phyloP scores from a whole-genome alignment of 2,797 vertebrate genomes.

The Pelodytes ibericus region DNA sequence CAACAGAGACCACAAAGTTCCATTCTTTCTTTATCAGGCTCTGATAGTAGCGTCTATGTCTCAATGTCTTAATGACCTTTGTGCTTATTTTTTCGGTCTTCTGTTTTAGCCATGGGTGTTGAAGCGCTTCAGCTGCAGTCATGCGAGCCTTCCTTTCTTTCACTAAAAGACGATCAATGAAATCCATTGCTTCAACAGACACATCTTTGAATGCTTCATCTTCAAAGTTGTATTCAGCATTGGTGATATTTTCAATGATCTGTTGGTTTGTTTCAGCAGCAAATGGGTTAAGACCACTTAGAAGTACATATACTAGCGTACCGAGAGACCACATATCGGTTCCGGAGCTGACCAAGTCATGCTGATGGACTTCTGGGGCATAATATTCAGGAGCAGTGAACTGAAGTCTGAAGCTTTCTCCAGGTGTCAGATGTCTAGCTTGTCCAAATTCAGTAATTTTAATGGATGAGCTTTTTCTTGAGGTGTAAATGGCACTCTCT shows the following conservation, averaged over 20 bases:
- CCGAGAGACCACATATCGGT: slow-evolving; percentile 99
- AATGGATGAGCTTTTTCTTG: slow-evolving; percentile 85
- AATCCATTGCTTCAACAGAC: slow-evolving; percentile 91
- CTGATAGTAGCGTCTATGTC: slow-evolving; percentile 96
- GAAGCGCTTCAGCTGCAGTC: slow-evolving; percentile 89
- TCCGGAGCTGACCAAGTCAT: slow-evolving; percentile 90
- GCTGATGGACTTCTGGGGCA: slow-evolving; percentile 95
- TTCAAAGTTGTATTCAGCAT: slow-evolving; percentile 92
- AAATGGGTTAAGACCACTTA: slow-evolving; percentile 96
- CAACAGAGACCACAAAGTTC: slow-evolving; percentile 90
- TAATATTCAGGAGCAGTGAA: slow-evolving; percentile 92
- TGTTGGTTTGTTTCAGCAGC: slow-evolving; percentile 97
- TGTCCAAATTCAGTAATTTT: slow-evolving; percentile 98
- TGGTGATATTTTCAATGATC: slow-evolving; percentile 94
- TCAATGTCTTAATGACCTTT: slow-evolving; percentile 84
- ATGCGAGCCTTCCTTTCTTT: slow-evolving; percentile 97
- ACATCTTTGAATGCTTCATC: slow-evolving; percentile 92
- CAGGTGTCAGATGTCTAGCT: slow-evolving; percentile 89
- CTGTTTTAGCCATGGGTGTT: slow-evolving; percentile 89
- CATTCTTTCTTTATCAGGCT: slow-evolving; percentile 91
- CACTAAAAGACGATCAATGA: slow-evolving; percentile 90
- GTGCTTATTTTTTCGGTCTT: slow-evolving; percentile 82
- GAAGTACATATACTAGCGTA: slow-evolving; percentile 87
- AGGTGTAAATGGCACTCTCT: slow-evolving; percentile 94
- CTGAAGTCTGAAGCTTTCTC: slow-evolving; percentile 91